Conservation (phyloP, 2,888 invertebrate genomes). For the Drosophila kuntzei region DNA sequence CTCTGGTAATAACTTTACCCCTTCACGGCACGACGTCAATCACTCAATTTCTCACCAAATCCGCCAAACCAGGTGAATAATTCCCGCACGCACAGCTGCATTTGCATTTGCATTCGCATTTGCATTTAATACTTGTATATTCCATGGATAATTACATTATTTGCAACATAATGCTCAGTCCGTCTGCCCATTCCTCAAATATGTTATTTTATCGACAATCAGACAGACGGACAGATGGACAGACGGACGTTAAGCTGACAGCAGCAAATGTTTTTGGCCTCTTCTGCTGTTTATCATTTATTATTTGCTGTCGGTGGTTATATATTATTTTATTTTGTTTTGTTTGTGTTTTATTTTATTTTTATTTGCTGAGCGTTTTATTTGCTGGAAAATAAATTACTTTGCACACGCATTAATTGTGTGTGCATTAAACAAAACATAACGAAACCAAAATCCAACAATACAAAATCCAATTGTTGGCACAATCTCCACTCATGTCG, state of each 20-base stretch:
- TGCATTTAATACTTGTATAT: slow-evolving; percentile 27
- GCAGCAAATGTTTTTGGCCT: slow-evolving; percentile 40
- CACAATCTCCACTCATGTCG: slow-evolving; percentile 38
- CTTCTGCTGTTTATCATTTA: slow-evolving; percentile 24
- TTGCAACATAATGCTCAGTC: slow-evolving; percentile 25
- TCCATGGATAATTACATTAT: slow-evolving; percentile 47
- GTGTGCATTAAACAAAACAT: slow-evolving; percentile 23
- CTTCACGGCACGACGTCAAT: slow-evolving; percentile 29
- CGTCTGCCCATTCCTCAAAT: not conserved
- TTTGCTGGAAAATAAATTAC: slow-evolving; percentile 51
- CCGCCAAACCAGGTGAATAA: slow-evolving; percentile 28
- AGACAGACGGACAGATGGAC: not conserved
- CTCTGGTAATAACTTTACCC: slow-evolving; percentile 39
- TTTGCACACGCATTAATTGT: slow-evolving; percentile 52
- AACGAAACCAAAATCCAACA: slow-evolving; percentile 21
- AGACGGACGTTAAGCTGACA: slow-evolving; percentile 43
- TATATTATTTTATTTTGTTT: slow-evolving; percentile 7
- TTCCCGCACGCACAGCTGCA: not conserved
- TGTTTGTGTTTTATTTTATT: not conserved
- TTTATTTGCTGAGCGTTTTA: slow-evolving; percentile 3
- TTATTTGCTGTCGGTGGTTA: slow-evolving; percentile 30
- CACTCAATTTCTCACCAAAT: slow-evolving; percentile 37
- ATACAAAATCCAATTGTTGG: slow-evolving; percentile 32
- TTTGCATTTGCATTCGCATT: slow-evolving; percentile 17
- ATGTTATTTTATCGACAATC: slow-evolving; percentile 25